Evolutionary conservation across 2,113 vertebrate species (phyloP).

Genomic region (Circaetus cinerascens): DNA sequence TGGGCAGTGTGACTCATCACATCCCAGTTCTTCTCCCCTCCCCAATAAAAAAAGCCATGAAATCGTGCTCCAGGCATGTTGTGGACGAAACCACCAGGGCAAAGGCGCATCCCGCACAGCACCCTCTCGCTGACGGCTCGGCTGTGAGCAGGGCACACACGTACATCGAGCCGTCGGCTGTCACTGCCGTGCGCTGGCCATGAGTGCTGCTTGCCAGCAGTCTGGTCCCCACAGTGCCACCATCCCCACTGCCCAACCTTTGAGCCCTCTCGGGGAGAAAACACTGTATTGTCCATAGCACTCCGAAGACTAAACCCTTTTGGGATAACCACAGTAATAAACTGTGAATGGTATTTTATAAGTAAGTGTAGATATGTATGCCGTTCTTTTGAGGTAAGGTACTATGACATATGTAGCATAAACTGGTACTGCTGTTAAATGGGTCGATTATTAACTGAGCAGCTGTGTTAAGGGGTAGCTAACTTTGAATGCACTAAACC

Average conservation of each 20-base stretch:
- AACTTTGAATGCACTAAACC: slow-evolving; percentile 75
- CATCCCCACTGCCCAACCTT: neutral
- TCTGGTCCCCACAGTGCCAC: neutral
- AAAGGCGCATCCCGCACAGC: neutral
- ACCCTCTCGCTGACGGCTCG: neutral
- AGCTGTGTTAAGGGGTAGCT: slow-evolving; percentile 76
- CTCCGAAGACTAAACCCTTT: slow-evolving; percentile 72
- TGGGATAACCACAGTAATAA: slow-evolving; percentile 69
- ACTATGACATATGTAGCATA: slow-evolving; percentile 86
- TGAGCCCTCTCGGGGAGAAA: slow-evolving; percentile 42
- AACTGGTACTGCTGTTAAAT: slow-evolving; percentile 82
- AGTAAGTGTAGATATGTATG: slow-evolving; percentile 70
- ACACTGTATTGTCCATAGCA: slow-evolving; percentile 47
- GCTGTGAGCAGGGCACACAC: neutral
- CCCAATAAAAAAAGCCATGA: slow-evolving; percentile 8
- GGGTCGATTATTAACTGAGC: slow-evolving; percentile 80
- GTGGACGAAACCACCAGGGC: neutral
- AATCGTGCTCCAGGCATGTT: fast-evolving
- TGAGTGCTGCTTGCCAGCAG: neutral
- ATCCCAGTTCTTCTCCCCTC: neutral
- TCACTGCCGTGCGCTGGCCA: neutral
- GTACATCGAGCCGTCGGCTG: fast-evolving
- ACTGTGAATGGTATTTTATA: slow-evolving; percentile 72
- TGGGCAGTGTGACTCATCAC: neutral
- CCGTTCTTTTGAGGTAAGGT: slow-evolving; percentile 74